Base-by-base conservation (phyloP, 2,888 invertebrate genomes). In the Calameuta filiformis region DNA sequence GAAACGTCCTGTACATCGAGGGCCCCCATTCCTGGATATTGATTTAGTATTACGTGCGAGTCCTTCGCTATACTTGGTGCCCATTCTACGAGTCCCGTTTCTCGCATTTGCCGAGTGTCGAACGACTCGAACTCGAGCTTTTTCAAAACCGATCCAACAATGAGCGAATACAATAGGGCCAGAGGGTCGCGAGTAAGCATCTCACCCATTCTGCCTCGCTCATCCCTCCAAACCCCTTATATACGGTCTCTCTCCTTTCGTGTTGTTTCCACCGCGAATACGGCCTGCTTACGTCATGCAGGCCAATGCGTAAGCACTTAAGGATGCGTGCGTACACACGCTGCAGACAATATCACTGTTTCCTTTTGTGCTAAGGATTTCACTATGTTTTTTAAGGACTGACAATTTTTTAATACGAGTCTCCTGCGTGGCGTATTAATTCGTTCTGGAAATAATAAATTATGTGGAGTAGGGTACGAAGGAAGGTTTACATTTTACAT, bases 31-130 rank as follows among this genome's bases (percentile, higher is more conserved):
- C 77, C 80, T 85, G 83, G 88, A 89, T 90, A 90, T 90, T 90
- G 90, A 90, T 90, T 90, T 89, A 89, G 87, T 88, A 89, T 90
- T 89, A 89, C 86, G 85, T 83, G 85, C 84, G 86, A 87, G 84
- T 83, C 79, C 85, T 85, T 80, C 80, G 81, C 80, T 82, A 79
- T 77, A 77, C 84, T 82, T 83, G 83, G 83, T 82, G 80, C 82
- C 84, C 81, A 83, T 84, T 87, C 84, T 84, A 76, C 78, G 78
- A 80, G 80, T 79, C 80, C 79, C 82, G 81, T 85, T 85, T 86
- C 84, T 85, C 83, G 81, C 79, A 85, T 87, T 88, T 84, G 82
- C 73, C 78, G 78, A 77, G 80, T 78, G 79, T 56, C 56, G 56
- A 56, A 56, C 23, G 56, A 56, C 83, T 82, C 83, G 81, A 84